Evolutionary conservation across 2,888 invertebrate species (phyloP), one percentile per base, ranked within the genome.

Genomic region (Melipona beecheii): DNA sequence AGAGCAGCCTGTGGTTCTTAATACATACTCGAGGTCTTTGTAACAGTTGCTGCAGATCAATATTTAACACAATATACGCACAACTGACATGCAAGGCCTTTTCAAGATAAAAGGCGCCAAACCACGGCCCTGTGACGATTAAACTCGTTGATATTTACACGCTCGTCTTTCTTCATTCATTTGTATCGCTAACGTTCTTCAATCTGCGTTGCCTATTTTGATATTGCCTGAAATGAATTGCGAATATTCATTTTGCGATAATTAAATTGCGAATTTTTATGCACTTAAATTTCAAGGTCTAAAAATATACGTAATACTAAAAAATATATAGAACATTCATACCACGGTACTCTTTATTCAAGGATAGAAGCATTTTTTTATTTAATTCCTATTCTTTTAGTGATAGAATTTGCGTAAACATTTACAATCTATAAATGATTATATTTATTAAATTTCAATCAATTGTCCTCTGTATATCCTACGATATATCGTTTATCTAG

Each of bases 81-180:
- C 78, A 56, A 60, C 60, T 66, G 84, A 50, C 83, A 75, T 49
- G 74, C 90, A 89, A 90, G 90, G 91, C 68, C 89, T 90, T 74
- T 71, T 49, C 70, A 73, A 87, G 88, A 90, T 90, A 89, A 89
- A 84, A 89, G 84, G 74, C 73, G 86, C 77, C 64, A 86, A 87
- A 81, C 69, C 62, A 83, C 70, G 86, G 84, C 81, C 83, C 81
- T 77, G 85, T 81, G 74, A 77, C 81, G 82, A 88, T 83, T 88
- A 85, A 78, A 79, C 65, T 52, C 49, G 74, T 71, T 84, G 79
- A 80, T 78, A 80, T 81, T 86, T 82, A 71, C 84, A 79, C 72
- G 78, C 70, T 43, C 24, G 65, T 77, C 77, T 78, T 84, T 56
- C 5, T 56, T 15, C 24, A 58, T 5, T 58, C 24, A n/a, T 15